Evolutionary conservation across 2,888 invertebrate species (phyloP).

Genomic region (Willowsia nigromaculata): DNA sequence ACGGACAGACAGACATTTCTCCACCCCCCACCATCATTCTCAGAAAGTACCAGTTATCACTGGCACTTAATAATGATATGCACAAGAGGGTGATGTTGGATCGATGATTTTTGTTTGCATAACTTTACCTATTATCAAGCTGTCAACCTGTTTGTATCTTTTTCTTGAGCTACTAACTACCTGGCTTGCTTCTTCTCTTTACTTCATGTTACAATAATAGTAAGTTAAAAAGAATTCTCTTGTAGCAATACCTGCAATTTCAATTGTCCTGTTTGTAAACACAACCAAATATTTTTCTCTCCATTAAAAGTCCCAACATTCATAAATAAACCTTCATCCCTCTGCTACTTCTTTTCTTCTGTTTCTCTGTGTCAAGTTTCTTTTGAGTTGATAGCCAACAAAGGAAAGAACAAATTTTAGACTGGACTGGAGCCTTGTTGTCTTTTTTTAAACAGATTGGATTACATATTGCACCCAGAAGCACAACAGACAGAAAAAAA

Average conservation of each 20-base stretch:
- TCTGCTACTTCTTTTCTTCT: neutral
- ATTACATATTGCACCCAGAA: slow-evolving; percentile 22
- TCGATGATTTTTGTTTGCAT: slow-evolving; percentile 53
- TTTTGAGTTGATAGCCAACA: too few relatives aligned
- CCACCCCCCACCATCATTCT: neutral
- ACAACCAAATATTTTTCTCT: neutral
- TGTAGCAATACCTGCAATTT: neutral
- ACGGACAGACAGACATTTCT: too few relatives aligned
- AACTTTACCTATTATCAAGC: slow-evolving; percentile 48
- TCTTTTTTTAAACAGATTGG: neutral
- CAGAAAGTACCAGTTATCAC: too few relatives aligned
- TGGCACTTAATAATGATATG: too few relatives aligned
- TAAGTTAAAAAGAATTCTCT: neutral
- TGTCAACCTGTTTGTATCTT: slow-evolving; percentile 42
- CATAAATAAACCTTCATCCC: too few relatives aligned
- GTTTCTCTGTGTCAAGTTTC: too few relatives aligned
- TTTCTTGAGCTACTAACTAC: neutral
- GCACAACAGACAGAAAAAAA: neutral
- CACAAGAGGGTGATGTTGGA: too few relatives aligned
- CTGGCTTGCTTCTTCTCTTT: neutral
- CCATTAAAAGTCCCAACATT: neutral
- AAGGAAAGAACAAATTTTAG: too few relatives aligned
- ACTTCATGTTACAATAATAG: neutral
- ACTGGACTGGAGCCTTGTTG: slow-evolving; percentile 9
- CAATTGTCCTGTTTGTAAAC: slow-evolving; percentile 12